Evolutionary conservation across 2,797 vertebrate species (phyloP), one percentile per base, ranked within the genome.

Genomic region (Sebastes diaconus): DNA sequence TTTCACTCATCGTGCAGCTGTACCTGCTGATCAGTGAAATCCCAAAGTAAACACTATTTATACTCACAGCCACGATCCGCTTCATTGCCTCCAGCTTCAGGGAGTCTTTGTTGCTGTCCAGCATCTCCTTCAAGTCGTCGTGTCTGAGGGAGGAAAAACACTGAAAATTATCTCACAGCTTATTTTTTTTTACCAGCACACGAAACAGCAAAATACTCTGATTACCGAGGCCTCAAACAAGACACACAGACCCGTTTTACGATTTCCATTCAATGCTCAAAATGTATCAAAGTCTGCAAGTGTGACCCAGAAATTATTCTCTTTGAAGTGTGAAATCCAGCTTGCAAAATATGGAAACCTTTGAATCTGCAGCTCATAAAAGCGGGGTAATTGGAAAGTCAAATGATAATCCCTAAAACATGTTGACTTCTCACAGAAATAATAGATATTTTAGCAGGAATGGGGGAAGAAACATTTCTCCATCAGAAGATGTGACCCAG

Each of bases 71-170:
- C 68, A 99, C 98, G 1, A 99, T 99, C 79, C 98, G 96, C 92
- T 99, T 99, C 99, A 99, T 99, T 57, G 99, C 99, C 91, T 99
- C 99, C 91, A 99, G 96, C 93, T 99, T 99, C 90, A 99, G 96
- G 0, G 99, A 99, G 87, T 99, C 99, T 89, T 99, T 99, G 94
- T 99, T 99, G 94, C 97, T 99, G 88, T 99, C 99, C 65, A 99
- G 90, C 98, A 99, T 99, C 93, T 99, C 98, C 91, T 99, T 99
- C 88, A 99, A 92, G 95, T 99, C 99, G 74, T 99, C 98, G 0
- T 99, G 98, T 92, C 99, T 99, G 81, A 18, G 11, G 52, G 46
- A 68, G 76, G 72, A 25, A 65, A 85, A 77, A 84, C 16, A 71
- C 20, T 0, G 32, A 22, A 42, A 76, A 57, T 85, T n/a, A 80